Evolutionary conservation across 2,888 invertebrate genomes (phyloP).

Genomic region (Eupithecia subumbrata): DNA sequence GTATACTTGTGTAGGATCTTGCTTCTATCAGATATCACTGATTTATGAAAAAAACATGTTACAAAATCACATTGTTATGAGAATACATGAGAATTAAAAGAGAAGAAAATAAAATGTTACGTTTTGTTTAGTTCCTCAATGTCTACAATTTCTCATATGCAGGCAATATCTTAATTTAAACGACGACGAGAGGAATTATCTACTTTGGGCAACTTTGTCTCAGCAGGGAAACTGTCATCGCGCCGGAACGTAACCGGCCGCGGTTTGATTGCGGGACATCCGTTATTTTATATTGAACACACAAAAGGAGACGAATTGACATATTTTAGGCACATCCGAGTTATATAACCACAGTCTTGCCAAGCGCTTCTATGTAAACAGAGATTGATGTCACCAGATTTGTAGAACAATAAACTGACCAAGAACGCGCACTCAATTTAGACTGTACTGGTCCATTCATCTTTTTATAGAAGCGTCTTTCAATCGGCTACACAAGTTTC

Average conservation of each 20-base stretch:
- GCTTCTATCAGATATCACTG: background rate
- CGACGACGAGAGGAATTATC: background rate
- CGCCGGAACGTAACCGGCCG: conserved; percentile 29
- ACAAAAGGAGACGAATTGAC: conserved; percentile 1
- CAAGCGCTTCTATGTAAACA: too few species aligned
- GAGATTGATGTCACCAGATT: too few species aligned
- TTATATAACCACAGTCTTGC: background rate
- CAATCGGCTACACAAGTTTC: too few species aligned
- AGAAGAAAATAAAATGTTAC: background rate
- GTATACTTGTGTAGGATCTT: background rate
- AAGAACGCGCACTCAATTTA: too few species aligned
- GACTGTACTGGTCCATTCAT: too few species aligned
- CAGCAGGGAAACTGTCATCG: conserved; percentile 29
- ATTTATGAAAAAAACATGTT: background rate
- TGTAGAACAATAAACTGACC: too few species aligned
- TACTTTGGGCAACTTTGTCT: conserved; percentile 24
- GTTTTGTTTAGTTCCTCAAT: background rate
- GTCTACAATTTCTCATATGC: background rate
- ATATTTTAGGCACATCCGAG: background rate
- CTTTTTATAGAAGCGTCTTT: too few species aligned
- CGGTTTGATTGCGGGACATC: conserved; percentile 22
- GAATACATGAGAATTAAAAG: background rate
- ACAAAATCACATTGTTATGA: background rate
- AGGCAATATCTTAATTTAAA: conserved; percentile 1
- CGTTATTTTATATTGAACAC: conserved; percentile 17